phyloP scores from a whole-genome alignment of 1,140 invertebrate species.

The Araneus ventricosus region DNA sequence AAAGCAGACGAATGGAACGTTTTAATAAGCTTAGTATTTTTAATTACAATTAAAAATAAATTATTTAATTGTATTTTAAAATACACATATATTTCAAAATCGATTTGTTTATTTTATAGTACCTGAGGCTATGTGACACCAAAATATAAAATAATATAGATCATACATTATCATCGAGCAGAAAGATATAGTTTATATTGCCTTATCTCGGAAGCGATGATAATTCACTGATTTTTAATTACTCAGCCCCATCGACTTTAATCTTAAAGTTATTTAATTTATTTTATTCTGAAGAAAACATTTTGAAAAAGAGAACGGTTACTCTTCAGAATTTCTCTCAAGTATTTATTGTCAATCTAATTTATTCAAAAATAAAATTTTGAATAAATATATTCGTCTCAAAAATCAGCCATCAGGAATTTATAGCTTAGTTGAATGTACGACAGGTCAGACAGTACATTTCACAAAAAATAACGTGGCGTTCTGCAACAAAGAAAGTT shows the following conservation, averaged over 20 bases:
- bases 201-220: not conserved
- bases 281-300: not conserved
- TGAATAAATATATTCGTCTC: not conserved
- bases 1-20: too few relatives aligned
- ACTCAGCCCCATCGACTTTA: not conserved
- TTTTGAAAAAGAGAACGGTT: not conserved
- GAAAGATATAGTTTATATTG: too few relatives aligned
- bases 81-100: too few relatives aligned
- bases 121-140: too few relatives aligned
- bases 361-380: not conserved
- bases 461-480: not conserved
- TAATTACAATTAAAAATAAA: too few relatives aligned
- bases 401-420: not conserved
- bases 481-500: not conserved
- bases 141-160: too few relatives aligned
- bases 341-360: too few relatives aligned
- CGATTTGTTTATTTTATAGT: too few relatives aligned
- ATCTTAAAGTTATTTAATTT: too few relatives aligned
- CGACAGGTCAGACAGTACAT: not conserved
- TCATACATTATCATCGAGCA: too few relatives aligned
- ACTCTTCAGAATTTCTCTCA: not conserved
- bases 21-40: too few relatives aligned
- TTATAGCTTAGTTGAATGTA: slow-evolving; percentile 1
- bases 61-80: too few relatives aligned
- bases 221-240: not conserved